Conservation (phyloP, 2,888 invertebrate genomes). For the Limnephilus auricula region DNA sequence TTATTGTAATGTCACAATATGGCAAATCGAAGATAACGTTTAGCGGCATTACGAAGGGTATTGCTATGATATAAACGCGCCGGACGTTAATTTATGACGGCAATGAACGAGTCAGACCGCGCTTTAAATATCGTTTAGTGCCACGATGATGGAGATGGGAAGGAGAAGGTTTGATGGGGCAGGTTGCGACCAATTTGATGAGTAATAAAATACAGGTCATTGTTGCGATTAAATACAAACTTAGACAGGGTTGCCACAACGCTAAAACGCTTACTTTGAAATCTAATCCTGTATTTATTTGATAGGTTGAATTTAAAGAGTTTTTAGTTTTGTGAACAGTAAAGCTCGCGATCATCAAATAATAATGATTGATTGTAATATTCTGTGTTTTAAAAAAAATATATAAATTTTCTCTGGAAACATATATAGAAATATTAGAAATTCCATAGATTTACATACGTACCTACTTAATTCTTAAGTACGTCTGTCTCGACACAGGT, state of each 20-base stretch:
- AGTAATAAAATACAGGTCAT: constrained; percentile 22
- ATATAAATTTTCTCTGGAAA: too few species aligned
- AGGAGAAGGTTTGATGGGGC: neutral
- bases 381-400: too few species aligned
- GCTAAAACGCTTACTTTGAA: too few species aligned
- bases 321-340: too few species aligned
- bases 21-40: neutral
- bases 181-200: constrained; percentile 32
- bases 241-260: constrained; percentile 13
- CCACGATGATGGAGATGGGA: neutral
- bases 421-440: too few species aligned
- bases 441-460: too few species aligned
- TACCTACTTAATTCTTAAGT: too few species aligned
- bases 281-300: too few species aligned
- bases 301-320: too few species aligned
- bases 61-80: neutral
- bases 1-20: neutral
- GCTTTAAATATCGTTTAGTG: neutral
- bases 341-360: too few species aligned
- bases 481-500: too few species aligned
- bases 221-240: neutral
- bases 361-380: too few species aligned
- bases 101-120: neutral
- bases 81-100: neutral
- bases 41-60: neutral